phyloP scores from a whole-genome alignment of 2,888 invertebrate genomes.

The Villa cingulata region DNA sequence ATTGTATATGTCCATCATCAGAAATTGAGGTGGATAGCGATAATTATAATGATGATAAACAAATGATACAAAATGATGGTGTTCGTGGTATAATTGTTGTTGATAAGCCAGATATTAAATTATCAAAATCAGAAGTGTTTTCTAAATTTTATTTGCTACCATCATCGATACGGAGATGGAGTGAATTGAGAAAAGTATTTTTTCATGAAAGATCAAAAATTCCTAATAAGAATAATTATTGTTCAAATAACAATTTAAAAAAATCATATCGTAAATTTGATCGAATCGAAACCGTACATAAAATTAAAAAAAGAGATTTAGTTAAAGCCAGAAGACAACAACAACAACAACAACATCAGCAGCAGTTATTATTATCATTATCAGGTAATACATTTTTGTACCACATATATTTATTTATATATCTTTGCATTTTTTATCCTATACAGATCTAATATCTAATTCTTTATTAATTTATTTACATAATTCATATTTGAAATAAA shows the following conservation, averaged over 20 bases:
- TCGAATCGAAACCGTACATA: slow-evolving; percentile 15
- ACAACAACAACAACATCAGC: slow-evolving; percentile 4
- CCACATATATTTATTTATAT: too few species aligned
- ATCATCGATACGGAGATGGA: slow-evolving; percentile 3
- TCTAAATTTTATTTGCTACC: slow-evolving; percentile 7
- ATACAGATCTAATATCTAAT: too few species aligned
- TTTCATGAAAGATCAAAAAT: slow-evolving; percentile 1
- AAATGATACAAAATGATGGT: not conserved
- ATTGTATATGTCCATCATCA: slow-evolving; percentile 15
- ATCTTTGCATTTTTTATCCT: too few species aligned
- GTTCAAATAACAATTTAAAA: not conserved
- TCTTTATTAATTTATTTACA: too few species aligned
- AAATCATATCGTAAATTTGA: slow-evolving; percentile 12
- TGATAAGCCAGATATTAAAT: not conserved
- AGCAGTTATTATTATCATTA: not conserved
- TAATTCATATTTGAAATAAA: too few species aligned
- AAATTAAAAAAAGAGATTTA: slow-evolving; percentile 17
- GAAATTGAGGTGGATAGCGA: slow-evolving; percentile 5
- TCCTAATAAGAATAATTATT: not conserved
- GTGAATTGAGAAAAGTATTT: slow-evolving; percentile 10
- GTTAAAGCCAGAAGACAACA: slow-evolving; percentile 5
- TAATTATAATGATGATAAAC: not conserved
- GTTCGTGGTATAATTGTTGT: not conserved
- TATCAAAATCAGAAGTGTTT: not conserved
- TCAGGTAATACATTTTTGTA: too few species aligned